Base-by-base conservation (phyloP, 92 coral and sea anemone genomes). In the Nematostella vectensis region DNA sequence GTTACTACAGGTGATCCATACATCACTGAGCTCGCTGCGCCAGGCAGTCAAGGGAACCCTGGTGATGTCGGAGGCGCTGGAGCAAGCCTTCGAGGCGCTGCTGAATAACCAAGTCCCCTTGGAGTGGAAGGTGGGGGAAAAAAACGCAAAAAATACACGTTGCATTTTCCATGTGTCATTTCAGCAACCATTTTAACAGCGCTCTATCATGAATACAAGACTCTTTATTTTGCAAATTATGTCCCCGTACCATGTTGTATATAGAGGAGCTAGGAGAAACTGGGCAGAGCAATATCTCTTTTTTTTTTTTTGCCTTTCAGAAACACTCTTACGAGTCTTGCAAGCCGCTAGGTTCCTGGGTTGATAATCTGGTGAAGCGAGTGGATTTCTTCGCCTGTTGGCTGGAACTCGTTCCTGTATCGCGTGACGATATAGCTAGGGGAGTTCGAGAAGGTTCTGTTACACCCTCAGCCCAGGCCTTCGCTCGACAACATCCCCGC, bases 311-410 rank as follows among this genome's bases (percentile, higher is more conserved):
- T 59, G 47, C 20, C 31, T 62, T 52, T 31, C 22, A 91, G 98
- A 62, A 60, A 27, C 78, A 68, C 11, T 78, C 98, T 0, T 91
- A 93, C 61, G 84, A 81, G 59, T 93, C 99, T 0, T 74, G 85
- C 40, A 93, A 93, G 48, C 91, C 96, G 6, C 88, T 93, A 16
- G 99, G 93, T 18, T 71, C 96, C 50, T 93, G 99, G 99, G 70
- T 82, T 21, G 88, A 82, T 61, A 87, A 93, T 49, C 77, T 93
- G 15, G 84, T 72, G 25, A 74, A 70, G 57, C 72, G 99, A 28
- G 81, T 81, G 29, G 81, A 78, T 37, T 93, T 93, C 67, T 93
- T 93, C 52, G 67, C 76, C 21, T 69, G 80, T 11, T 93, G 99
- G 99, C 49, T 74, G 15, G 94, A 87, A 18, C 62, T 72, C 8